Evolutionary conservation across 1,140 invertebrate genomes (phyloP), one percentile per base, ranked within the genome.

Genomic region (Bombyx mandarina): DNA sequence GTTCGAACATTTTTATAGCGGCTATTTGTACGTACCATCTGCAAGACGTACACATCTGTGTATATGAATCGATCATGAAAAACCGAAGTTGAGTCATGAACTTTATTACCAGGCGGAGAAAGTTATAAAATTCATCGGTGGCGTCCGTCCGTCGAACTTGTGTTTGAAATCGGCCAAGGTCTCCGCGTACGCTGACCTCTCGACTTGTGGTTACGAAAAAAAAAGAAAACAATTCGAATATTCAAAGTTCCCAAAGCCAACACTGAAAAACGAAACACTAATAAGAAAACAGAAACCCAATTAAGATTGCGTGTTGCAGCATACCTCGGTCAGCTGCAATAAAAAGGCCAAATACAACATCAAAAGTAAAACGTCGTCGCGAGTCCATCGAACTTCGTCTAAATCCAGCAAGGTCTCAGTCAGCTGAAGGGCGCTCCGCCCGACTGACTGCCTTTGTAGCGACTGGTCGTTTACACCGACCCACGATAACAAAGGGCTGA

Each of bases 151-250:
- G 62, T 65, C 69, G 66, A 69, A 76, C 75, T 71, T 75, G 69
- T 59, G 71, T 79, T 77, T 74, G 72, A 84, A 84, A 75, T 83
- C 80, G 82, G 82, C 82, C 82, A 86, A 86, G 82, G 82, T 86
- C 77, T 63, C 47, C 56, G 67, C 60, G 80, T 73, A 75, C 67
- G 63, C 50, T 69, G 73, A 82, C 75, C 76, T 66, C 56, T 62
- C 56, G 54, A 55, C 45, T 60, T 26, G 44, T 54, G 60, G 45
- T 67, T 56, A 62, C 65, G 59, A 62, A 67, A 66, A 60, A 61
- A 61, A 61, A 66, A 60, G 60, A 61, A 61, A 52, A 45, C 50
- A 43, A 62, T 57, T 49, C 58, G 58, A 67, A 56, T 63, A 65
- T 56, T 8, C 62, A 62, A 45, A 67, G 60, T 66, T 63, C 55